phyloP scores from a whole-genome alignment of 35 echinoderm and acorn worm genomes.

The Diadema setosum region DNA sequence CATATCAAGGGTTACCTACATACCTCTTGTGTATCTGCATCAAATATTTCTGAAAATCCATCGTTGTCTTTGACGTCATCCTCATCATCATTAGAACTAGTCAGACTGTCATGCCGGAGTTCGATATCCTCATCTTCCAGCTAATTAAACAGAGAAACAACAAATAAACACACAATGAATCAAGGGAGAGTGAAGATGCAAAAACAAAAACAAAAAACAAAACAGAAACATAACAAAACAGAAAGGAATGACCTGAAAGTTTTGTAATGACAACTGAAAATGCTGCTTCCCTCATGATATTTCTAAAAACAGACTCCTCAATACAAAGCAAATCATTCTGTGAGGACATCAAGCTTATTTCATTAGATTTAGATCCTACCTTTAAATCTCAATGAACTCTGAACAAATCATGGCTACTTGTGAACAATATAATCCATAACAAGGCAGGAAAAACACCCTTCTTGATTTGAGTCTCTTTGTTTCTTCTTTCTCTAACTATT shows the following conservation, averaged over 20 bases:
- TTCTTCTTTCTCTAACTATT: too few relatives aligned
- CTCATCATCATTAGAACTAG: conserved; percentile 65
- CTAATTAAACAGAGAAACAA: not conserved
- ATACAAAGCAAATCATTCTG: too few relatives aligned
- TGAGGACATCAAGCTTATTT: too few relatives aligned
- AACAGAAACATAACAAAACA: not conserved
- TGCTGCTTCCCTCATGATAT: not conserved
- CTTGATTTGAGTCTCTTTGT: too few relatives aligned
- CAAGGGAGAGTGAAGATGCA: not conserved
- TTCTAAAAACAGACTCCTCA: not conserved
- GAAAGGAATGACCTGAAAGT: not conserved
- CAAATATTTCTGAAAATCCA: conserved; percentile 86
- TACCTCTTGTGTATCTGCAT: conserved; percentile 74
- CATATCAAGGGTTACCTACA: not conserved
- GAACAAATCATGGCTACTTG: too few relatives aligned
- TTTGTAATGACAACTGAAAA: not conserved
- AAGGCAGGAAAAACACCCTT: too few relatives aligned
- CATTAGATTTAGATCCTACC: too few relatives aligned
- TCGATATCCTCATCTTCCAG: conserved; percentile 33
- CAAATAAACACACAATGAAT: not conserved
- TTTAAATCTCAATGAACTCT: too few relatives aligned
- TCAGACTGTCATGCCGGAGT: conserved; percentile 47
- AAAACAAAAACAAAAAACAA: not conserved
- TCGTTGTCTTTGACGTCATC: conserved; percentile 56
- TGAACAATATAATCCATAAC: too few relatives aligned